A percentile compares a stretch with the other conserved stretches of the same genome.
phyloP scores from a whole-genome alignment of 2,113 vertebrate species.

The Australoheros scitulus region DNA sequence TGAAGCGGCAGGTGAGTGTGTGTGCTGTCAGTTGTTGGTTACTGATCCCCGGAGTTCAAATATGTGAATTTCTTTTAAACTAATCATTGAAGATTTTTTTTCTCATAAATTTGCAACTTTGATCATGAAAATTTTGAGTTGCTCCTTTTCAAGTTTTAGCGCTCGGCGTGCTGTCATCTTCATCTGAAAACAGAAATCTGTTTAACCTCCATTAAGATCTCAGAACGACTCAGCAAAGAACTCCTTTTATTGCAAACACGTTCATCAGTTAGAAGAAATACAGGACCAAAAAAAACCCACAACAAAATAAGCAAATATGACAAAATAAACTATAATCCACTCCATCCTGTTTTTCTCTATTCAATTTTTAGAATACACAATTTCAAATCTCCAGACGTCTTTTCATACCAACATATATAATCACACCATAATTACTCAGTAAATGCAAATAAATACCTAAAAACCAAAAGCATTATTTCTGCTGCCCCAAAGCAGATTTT shows the following conservation, averaged over 20 bases:
- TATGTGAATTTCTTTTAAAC: background rate
- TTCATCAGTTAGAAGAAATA: conserved; percentile 7
- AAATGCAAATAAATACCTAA: conserved; percentile 16
- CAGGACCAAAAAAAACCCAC: background rate
- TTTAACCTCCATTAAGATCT: background rate
- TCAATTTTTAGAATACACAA: background rate
- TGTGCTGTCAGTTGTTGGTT: accelerated
- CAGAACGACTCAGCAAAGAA: background rate
- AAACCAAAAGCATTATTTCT: background rate
- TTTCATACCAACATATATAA: background rate
- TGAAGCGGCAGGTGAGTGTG: background rate
- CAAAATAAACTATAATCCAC: background rate
- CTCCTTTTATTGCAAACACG: conserved; percentile 22
- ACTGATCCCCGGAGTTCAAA: background rate
- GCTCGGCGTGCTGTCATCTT: background rate
- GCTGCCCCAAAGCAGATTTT: background rate
- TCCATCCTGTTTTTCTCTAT: background rate
- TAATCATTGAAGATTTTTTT: too few species aligned
- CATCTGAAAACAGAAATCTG: background rate
- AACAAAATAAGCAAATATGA: background rate
- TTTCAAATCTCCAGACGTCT: background rate
- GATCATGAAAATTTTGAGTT: too few species aligned
- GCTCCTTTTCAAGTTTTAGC: too few species aligned
- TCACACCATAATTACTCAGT: background rate
- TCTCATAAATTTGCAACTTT: too few species aligned